These are phyloP conservation scores for Sinella curviseta DNA, from an alignment of 1,140 invertebrate species.

Conservation along the genomic window DNA sequence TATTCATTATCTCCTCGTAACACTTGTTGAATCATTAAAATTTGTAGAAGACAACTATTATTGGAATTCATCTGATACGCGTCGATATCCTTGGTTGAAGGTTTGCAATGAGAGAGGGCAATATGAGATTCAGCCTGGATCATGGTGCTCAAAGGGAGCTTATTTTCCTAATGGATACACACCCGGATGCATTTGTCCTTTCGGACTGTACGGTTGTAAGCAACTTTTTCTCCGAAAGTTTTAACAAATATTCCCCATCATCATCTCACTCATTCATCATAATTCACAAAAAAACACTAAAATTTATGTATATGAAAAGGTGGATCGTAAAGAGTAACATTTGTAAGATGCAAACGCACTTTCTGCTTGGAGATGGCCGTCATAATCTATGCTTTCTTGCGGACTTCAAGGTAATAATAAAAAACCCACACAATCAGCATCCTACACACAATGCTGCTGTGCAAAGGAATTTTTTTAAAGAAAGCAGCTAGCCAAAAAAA, in stretches of 20 bases:
- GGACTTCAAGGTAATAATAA: constrained; percentile 4
- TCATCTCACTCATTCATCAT: not conserved
- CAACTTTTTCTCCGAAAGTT: not conserved
- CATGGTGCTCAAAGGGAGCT: not conserved
- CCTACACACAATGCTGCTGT: no score
- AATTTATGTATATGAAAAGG: no score
- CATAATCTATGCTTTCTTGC: not conserved
- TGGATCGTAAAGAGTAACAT: not conserved
- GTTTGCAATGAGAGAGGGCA: not conserved
- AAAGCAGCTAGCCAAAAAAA: no score
- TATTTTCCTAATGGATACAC: not conserved
- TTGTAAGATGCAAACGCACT: not conserved
- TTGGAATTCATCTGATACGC: not conserved
- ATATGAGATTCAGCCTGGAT: not conserved
- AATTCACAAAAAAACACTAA: no score
- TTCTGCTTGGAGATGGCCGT: not conserved
- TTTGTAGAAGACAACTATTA: not conserved
- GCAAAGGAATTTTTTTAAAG: no score
- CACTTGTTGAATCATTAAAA: no score
- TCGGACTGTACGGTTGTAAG: not conserved
- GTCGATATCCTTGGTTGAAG: not conserved
- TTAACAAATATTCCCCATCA: not conserved
- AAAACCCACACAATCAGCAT: no score
- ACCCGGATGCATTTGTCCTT: not conserved
- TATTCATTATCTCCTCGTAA: no score